These are phyloP conservation scores for Microcebus ravelobensis DNA, from an alignment of 2,113 vertebrate genomes.

Conservation along the genomic window DNA sequence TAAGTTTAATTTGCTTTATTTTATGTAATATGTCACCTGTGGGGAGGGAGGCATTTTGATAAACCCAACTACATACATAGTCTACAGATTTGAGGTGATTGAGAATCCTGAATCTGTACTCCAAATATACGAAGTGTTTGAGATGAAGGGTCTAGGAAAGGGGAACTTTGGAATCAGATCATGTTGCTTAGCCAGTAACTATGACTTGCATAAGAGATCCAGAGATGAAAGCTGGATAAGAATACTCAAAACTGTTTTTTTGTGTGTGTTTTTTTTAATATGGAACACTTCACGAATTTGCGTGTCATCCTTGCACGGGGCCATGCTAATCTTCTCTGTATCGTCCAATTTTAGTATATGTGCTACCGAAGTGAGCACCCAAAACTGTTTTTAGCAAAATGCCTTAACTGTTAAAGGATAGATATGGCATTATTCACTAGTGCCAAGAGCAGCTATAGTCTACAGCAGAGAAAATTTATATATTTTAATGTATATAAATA, in stretches of 20 bases:
- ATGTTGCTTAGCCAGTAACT: slow-evolving; percentile 12
- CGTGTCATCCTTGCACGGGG: too few relatives aligned
- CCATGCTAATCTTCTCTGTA: too few relatives aligned
- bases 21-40: not conserved
- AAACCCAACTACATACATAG: not conserved
- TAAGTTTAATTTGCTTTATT: slow-evolving; percentile 43
- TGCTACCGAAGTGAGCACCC: too few relatives aligned
- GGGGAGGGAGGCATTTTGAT: not conserved
- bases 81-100: not conserved
- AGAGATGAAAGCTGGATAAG: slow-evolving; percentile 29
- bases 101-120: not conserved
- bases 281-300: too few relatives aligned
- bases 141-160: not conserved
- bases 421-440: not conserved
- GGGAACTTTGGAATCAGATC: slow-evolving; percentile 30
- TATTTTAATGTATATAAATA: not conserved
- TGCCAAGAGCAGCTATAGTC: not conserved
- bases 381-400: not conserved
- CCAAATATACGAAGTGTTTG: not conserved
- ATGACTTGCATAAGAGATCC: slow-evolving; percentile 3
- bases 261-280: too few relatives aligned
- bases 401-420: not conserved
- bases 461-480: not conserved
- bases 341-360: too few relatives aligned
- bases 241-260: not conserved